Conservation (phyloP, 2,113 vertebrate genomes). For the Hydrolagus affinis region DNA sequence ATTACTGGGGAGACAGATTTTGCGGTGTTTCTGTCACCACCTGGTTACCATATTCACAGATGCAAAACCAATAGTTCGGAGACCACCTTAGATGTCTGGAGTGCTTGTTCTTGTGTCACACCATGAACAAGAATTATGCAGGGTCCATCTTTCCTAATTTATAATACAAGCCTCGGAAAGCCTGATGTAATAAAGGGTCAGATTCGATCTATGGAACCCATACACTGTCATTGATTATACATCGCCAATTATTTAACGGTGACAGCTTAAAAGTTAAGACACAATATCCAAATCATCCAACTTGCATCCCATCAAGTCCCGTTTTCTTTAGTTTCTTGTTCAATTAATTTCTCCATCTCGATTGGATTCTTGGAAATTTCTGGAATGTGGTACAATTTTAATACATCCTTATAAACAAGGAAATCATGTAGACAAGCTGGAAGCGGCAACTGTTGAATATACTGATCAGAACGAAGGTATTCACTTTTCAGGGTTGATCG, state of each 20-base stretch:
- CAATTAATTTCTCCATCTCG: not conserved
- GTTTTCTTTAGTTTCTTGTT: not conserved
- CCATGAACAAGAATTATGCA: not conserved
- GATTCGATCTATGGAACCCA: not conserved
- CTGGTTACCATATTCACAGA: no score
- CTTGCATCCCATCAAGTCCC: not conserved
- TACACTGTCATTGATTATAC: not conserved
- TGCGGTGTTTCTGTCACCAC: no score
- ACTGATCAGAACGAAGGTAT: slow-evolving; percentile 42
- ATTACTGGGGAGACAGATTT: no score
- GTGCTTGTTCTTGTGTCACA: not conserved
- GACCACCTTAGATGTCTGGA: no score
- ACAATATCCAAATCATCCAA: not conserved
- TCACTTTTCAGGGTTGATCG: slow-evolving; percentile 47
- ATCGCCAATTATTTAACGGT: not conserved
- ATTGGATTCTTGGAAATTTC: not conserved
- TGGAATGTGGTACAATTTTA: slow-evolving; percentile 36
- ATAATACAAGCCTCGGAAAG: not conserved
- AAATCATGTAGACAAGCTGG: slow-evolving; percentile 58
- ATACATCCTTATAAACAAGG: slow-evolving; percentile 56
- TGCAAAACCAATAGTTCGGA: no score
- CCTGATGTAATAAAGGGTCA: not conserved
- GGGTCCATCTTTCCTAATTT: not conserved
- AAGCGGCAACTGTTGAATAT: slow-evolving; percentile 49
- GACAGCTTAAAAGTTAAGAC: not conserved